These are phyloP conservation scores for Darevskia nairensis DNA, from an alignment of 2,797 vertebrate genomes.

Conservation along the genomic window DNA sequence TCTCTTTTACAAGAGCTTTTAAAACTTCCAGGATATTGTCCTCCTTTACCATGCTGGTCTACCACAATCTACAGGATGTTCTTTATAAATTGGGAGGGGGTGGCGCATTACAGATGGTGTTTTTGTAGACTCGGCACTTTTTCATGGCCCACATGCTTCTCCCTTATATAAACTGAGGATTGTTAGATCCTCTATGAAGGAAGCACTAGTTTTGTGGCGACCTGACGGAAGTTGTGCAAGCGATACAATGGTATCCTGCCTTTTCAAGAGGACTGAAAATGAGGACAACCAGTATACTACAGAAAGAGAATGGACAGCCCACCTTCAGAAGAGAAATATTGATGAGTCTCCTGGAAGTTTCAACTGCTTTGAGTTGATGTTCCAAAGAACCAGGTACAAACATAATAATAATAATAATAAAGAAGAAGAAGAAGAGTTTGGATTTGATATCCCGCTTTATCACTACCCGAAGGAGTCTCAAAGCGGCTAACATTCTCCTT, in stretches of 20 bases:
- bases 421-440: too few relatives aligned
- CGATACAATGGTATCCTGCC: fast-evolving
- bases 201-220: fast-evolving
- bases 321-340: background rate
- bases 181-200: background rate
- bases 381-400: too few relatives aligned
- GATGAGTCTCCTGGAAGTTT: background rate
- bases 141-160: background rate
- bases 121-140: background rate
- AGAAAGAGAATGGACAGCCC: background rate
- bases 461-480: too few relatives aligned
- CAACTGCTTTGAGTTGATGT: too few relatives aligned
- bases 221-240: background rate
- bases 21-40: background rate
- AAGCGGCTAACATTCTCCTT: too few relatives aligned
- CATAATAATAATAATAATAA: too few relatives aligned
- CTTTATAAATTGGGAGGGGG: background rate
- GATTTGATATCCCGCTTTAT: too few relatives aligned
- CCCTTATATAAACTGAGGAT: background rate
- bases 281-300: background rate
- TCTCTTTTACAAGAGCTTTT: background rate
- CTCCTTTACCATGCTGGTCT: background rate
- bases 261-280: background rate
- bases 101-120: background rate
- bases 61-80: fast-evolving